Evolutionary conservation across 2,797 vertebrate species (phyloP).

Genomic region (Sphenodon punctatus): DNA sequence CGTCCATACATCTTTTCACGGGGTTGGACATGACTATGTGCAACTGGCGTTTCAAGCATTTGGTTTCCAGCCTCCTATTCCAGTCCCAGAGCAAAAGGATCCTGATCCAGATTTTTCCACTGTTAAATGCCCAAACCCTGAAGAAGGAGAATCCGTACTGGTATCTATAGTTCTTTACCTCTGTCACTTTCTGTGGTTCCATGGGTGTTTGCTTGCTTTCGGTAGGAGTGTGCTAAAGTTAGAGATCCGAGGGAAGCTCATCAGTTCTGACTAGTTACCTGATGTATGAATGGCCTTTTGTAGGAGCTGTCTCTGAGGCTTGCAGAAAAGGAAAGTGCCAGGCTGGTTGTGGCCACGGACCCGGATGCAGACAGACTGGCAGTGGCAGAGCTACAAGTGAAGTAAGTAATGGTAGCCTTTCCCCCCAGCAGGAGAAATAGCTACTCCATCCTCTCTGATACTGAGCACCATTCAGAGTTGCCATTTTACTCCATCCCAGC

Average conservation of each 20-base stretch:
- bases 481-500: background rate
- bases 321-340: constrained; percentile 86
- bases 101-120: constrained; percentile 94
- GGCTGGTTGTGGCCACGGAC: constrained; percentile 90
- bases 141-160: constrained; percentile 93
- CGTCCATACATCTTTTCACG: constrained; percentile 94
- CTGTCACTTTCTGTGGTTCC: background rate
- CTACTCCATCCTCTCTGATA: too few relatives aligned
- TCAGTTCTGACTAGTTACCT: background rate
- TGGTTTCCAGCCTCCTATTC: constrained; percentile 87
- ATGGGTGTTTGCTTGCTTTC: background rate
- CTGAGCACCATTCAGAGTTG: background rate
- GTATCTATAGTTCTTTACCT: constrained; percentile 68
- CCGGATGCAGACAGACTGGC: constrained; percentile 94
- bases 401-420: constrained; percentile 70
- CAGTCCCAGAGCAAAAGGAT: constrained; percentile 93
- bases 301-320: constrained; percentile 89
- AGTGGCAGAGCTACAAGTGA: constrained; percentile 86
- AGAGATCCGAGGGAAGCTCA: accelerated
- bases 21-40: constrained; percentile 90
- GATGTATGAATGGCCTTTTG: background rate
- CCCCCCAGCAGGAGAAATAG: background rate
- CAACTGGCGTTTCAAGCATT: constrained; percentile 88
- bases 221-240: accelerated
- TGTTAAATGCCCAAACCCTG: constrained; percentile 92